Base-by-base conservation (phyloP, 2,888 invertebrate species). In the Cosmorhoe ocellata region DNA sequence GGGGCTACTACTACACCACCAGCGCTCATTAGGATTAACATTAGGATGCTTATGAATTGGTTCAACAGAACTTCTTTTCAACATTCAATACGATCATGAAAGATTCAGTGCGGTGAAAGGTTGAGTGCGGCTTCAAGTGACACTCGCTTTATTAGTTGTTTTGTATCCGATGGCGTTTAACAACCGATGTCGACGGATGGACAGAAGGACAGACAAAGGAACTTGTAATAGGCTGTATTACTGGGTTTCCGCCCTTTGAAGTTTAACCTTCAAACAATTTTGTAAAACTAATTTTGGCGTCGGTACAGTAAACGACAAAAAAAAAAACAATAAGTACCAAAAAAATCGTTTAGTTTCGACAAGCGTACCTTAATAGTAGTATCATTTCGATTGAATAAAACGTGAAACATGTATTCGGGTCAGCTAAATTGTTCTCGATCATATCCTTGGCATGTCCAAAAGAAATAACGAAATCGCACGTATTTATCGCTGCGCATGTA, bases 131-230 rank as follows among this genome's bases (percentile, higher is more conserved):
- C 18, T 18, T 18, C 3, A 18, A 18, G 18, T 2, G 18, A n/a
- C n/a, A n/a, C n/a, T n/a, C n/a, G n/a, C n/a, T n/a, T n/a, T n/a
- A n/a, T n/a, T n/a, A n/a, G 18, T 18, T 3, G 18, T 18, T n/a
- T n/a, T 6, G 38, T 4, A 28, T 18, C 12, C 10, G 14, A 28
- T n/a, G 18, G 3, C 7, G 8, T 28, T 36, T 11, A 14, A 11
- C 12, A 24, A 24, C 10, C 13, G 13, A n/a, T 33, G 24, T 31
- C 22, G 42, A 38, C 51, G 52, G 47, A 52, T 47, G 34, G 38
- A 10, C 38, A 43, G 52, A 52, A 52, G 52, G 52, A 39, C 52
- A 47, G 26, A 39, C 46, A 52, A 34, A 52, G 52, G 52, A 52
- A 47, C 51, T 47, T 47, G 39, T 52, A 52, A 47, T 47, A 33